Evolutionary conservation across 35 echinoderm and acorn worm species (phyloP).

Genomic region (Nesometra sesokonis): DNA sequence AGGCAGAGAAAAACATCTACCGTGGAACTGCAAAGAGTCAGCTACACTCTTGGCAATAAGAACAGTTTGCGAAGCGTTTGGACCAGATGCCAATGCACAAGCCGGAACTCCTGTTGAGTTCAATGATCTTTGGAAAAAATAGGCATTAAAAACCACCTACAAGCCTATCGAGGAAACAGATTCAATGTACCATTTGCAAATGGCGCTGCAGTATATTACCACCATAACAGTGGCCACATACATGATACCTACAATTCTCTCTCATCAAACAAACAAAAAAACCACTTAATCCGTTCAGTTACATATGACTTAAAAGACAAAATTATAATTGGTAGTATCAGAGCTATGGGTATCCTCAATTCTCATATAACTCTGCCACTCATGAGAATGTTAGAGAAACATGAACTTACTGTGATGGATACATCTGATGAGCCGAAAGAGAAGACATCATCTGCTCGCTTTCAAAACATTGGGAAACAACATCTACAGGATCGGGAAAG

Average conservation of each 20-base stretch:
- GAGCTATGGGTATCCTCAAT: slow-evolving; percentile 43
- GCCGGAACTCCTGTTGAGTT: slow-evolving; percentile 52
- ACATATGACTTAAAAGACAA: slow-evolving; percentile 30
- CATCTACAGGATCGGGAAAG: not conserved
- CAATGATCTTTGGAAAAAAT: slow-evolving; percentile 10
- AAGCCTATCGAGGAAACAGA: slow-evolving; percentile 51
- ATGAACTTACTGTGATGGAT: slow-evolving; percentile 15
- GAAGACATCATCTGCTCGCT: not conserved
- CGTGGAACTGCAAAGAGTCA: slow-evolving; percentile 40
- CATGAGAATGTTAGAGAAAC: slow-evolving; percentile 42
- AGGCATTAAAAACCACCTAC: slow-evolving; percentile 1
- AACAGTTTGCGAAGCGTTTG: slow-evolving; percentile 54
- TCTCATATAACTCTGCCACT: slow-evolving; percentile 40
- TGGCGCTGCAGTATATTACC: slow-evolving; percentile 21
- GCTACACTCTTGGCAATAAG: slow-evolving; percentile 35
- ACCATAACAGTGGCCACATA: slow-evolving; percentile 17
- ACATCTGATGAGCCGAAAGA: not conserved
- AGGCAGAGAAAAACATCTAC: slow-evolving; percentile 25
- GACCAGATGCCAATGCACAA: slow-evolving; percentile 41
- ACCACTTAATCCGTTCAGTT: slow-evolving; percentile 16
- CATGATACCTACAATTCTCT: not conserved
- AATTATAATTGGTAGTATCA: slow-evolving; percentile 47
- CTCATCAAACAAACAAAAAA: slow-evolving; percentile 19
- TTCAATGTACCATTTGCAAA: slow-evolving; percentile 63
- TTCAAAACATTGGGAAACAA: not conserved